Conservation (phyloP, 2,797 vertebrate species). For the Tenualosa ilisha region DNA sequence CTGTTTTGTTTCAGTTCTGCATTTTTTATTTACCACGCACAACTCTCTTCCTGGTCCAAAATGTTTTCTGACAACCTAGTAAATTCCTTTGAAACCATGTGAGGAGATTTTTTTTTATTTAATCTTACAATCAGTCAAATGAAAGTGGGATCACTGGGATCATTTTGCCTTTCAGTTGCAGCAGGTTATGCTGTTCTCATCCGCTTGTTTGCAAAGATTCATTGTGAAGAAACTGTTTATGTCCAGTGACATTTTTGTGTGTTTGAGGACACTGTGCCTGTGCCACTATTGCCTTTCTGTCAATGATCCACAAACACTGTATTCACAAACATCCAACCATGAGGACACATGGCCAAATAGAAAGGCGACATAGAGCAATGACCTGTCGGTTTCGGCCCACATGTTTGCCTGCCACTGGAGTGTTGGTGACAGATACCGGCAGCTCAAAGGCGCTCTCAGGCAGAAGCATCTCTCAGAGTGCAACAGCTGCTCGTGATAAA, state of each 20-base stretch:
- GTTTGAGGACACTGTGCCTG: constrained; percentile 4
- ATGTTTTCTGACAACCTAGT: neutral
- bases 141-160: no score
- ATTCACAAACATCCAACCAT: neutral
- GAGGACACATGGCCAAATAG: constrained; percentile 4
- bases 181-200: no score
- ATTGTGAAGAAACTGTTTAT: neutral
- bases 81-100: neutral
- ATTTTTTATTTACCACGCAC: neutral
- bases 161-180: no score
- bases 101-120: no score
- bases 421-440: neutral
- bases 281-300: neutral
- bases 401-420: neutral
- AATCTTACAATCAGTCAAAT: no score
- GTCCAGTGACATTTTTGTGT: neutral
- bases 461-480: neutral
- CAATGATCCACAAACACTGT: neutral
- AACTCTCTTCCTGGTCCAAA: neutral
- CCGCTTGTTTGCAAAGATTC: no score
- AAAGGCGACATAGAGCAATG: neutral
- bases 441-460: neutral
- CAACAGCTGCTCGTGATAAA: neutral
- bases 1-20: neutral
- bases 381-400: neutral